phyloP scores from a whole-genome alignment of 2,797 vertebrate genomes.

The Hoplostethus mediterraneus region DNA sequence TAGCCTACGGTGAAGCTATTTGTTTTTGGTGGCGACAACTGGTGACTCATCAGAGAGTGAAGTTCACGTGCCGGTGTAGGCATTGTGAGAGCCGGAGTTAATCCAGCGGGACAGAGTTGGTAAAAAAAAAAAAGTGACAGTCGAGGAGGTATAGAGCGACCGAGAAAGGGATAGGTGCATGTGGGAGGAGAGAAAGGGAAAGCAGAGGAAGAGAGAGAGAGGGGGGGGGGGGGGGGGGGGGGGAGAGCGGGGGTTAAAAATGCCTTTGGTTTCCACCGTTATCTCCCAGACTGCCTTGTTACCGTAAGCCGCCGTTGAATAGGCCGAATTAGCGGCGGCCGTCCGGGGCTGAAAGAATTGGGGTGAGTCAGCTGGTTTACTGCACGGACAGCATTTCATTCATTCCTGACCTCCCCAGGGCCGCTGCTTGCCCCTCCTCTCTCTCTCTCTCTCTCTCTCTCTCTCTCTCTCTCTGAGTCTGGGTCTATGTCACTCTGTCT shows the following conservation, averaged over 20 bases:
- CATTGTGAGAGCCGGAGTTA: neutral
- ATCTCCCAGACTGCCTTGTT: conserved; percentile 73
- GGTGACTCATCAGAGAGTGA: neutral
- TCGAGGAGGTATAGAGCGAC: neutral
- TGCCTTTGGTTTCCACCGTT: conserved; percentile 57
- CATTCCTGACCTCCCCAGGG: conserved; percentile 48
- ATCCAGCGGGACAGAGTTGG: neutral
- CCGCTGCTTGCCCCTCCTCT: conserved; percentile 1
- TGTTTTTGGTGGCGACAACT: neutral
- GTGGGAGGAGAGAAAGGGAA: neutral
- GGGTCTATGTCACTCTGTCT: neutral
- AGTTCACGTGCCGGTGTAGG: neutral
- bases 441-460: neutral
- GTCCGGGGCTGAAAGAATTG: conserved; percentile 77
- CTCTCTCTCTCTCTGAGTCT: neutral
- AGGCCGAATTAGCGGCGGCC: conserved; percentile 75
- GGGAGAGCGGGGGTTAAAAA: conserved; percentile 36
- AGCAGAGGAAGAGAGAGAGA: neutral
- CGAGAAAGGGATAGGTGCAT: neutral
- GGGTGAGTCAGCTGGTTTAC: conserved; percentile 83
- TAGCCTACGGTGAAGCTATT: conserved; percentile 12
- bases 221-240: conserved; percentile 4
- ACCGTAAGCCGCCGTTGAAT: conserved; percentile 80
- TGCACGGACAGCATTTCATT: conserved; percentile 77
- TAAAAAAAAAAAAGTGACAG: neutral